Evolutionary conservation across 2,113 vertebrate species (phyloP).

Genomic region (Ovibos moschatus): DNA sequence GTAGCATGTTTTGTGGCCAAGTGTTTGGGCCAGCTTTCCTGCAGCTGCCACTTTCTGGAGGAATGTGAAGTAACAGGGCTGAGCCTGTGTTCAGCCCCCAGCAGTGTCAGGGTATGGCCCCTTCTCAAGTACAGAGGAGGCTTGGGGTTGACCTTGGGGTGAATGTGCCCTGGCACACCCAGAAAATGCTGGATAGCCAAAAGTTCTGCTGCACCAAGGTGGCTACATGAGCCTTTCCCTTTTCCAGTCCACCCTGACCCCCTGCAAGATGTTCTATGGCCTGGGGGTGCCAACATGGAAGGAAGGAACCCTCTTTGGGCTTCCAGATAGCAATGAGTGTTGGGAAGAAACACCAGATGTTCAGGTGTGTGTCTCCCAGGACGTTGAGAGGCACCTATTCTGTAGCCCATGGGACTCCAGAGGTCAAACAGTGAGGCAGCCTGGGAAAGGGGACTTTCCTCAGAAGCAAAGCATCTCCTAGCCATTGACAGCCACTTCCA

Average conservation of each 20-base stretch:
- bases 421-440: background rate
- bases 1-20: background rate
- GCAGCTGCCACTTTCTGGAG: background rate
- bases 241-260: rapidly evolving
- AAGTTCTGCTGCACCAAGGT: rapidly evolving
- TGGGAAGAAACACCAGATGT: background rate
- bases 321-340: background rate
- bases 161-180: background rate
- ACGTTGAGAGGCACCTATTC: background rate
- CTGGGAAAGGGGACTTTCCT: background rate
- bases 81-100: background rate
- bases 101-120: rapidly evolving
- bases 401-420: background rate
- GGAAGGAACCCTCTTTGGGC: background rate
- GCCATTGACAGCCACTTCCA: background rate
- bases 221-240: rapidly evolving
- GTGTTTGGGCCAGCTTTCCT: background rate
- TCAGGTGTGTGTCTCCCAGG: background rate
- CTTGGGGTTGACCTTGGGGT: background rate
- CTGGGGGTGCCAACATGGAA: no score
- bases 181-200: rapidly evolving
- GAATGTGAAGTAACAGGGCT: background rate
- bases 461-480: background rate
- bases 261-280: background rate
- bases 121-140: background rate